phyloP scores from a whole-genome alignment of 2,888 invertebrate species.

The Harmothoe impar region DNA sequence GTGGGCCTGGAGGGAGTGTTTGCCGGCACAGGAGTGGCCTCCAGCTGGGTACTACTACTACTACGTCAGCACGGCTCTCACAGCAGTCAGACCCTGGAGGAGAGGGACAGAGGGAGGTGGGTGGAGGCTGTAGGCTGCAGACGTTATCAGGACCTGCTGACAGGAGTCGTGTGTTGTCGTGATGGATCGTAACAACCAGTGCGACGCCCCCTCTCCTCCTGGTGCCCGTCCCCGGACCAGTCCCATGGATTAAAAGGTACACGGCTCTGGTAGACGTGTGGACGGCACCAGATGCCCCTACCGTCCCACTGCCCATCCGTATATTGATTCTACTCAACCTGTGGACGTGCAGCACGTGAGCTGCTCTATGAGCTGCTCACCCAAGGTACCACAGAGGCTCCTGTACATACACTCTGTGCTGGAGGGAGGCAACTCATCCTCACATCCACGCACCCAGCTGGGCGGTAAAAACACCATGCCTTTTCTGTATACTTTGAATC shows the following conservation, averaged over 20 bases:
- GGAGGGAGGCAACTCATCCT: not conserved
- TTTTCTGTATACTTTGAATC: not conserved
- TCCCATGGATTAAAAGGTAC: not conserved
- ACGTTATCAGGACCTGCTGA: conserved; percentile 1
- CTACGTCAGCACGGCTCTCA: not conserved
- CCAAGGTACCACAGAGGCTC: not conserved
- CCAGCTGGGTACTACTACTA: not conserved
- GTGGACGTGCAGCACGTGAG: conserved; percentile 17
- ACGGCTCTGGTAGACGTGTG: not conserved
- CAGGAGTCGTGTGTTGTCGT: not conserved
- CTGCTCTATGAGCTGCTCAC: not conserved
- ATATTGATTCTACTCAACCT: conserved; percentile 23
- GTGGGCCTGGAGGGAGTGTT: not conserved
- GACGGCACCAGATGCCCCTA: not conserved
- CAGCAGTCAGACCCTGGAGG: not conserved
- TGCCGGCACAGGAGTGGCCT: conserved; percentile 3
- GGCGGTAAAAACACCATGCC: not conserved
- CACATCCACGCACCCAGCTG: not conserved
- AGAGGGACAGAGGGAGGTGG: not conserved
- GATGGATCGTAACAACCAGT: not conserved
- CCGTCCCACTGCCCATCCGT: not conserved
- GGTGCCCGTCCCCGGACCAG: not conserved
- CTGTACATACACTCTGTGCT: not conserved
- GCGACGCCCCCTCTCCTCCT: not conserved
- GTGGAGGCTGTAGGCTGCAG: not conserved